Evolutionary conservation across 2,113 vertebrate genomes (phyloP).

Genomic region (Epinephelus fuscoguttatus): DNA sequence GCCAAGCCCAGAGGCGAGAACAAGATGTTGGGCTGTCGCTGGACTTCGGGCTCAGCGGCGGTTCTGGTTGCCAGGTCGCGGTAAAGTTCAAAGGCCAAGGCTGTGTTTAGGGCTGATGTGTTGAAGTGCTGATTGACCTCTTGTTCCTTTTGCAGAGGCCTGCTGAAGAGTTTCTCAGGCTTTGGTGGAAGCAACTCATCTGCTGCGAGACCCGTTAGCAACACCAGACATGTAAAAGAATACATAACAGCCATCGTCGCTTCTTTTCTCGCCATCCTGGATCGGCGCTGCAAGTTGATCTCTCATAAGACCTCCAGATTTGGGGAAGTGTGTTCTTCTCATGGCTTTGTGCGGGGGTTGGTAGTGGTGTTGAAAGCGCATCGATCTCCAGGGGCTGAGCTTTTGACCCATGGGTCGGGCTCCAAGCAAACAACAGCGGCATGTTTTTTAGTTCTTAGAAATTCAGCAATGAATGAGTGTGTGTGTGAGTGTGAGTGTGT

Average conservation of each 20-base stretch:
- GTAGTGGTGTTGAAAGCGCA: conserved; percentile 69
- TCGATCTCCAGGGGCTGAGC: conserved; percentile 68
- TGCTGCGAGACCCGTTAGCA: conserved; percentile 3
- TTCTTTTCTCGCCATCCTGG: conserved; percentile 9
- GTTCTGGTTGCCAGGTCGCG: conserved; percentile 13
- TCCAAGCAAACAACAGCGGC: conserved; percentile 69
- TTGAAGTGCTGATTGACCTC: conserved; percentile 27
- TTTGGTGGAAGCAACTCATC: neutral
- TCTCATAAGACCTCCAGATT: conserved; percentile 25
- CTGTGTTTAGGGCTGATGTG: conserved; percentile 35
- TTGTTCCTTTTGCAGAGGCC: neutral
- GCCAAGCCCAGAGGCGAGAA: conserved; percentile 43
- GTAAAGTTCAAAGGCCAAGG: conserved; percentile 59
- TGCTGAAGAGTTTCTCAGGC: conserved; percentile 7
- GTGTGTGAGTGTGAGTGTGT: conserved; percentile 4
- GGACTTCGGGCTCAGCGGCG: neutral
- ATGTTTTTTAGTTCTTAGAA: conserved; percentile 66
- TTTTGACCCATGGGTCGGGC: conserved; percentile 68
- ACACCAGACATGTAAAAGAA: neutral
- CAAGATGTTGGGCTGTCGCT: conserved; percentile 24
- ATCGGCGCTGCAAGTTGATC: neutral
- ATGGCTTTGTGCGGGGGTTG: conserved; percentile 47
- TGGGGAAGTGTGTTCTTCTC: conserved; percentile 42
- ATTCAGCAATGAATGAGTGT: conserved; percentile 7
- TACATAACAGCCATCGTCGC: neutral